Evolutionary conservation across 2,888 invertebrate genomes (phyloP).

Genomic region (Phasia obesa): DNA sequence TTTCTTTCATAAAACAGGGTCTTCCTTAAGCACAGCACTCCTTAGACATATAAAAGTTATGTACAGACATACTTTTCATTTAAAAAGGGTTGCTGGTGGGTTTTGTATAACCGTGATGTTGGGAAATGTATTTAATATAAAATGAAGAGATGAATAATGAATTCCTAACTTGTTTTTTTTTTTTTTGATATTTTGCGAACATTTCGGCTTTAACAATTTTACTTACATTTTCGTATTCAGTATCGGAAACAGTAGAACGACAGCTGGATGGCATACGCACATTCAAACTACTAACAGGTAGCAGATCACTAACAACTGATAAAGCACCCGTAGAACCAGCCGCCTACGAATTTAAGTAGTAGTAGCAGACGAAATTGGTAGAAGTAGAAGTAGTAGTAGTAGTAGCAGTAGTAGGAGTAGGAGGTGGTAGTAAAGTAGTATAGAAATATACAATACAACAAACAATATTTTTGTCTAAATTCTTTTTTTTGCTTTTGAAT

Average conservation of each 20-base stretch:
- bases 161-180: not conserved
- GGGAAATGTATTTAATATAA: conserved; percentile 3
- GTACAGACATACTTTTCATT: no score
- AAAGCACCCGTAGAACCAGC: conserved; percentile 86
- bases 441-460: conserved; percentile 69
- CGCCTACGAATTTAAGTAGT: conserved; percentile 82
- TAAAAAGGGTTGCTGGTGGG: not conserved
- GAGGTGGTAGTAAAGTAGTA: conserved; percentile 66
- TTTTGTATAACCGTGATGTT: not conserved
- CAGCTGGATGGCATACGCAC: conserved; percentile 87
- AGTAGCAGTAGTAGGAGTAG: conserved; percentile 71
- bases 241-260: conserved; percentile 96
- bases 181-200: not conserved
- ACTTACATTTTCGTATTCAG: conserved; percentile 95
- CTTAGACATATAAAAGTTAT: not conserved
- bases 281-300: conserved; percentile 86
- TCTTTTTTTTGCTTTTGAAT: conserved; percentile 25
- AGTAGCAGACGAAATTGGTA: no score
- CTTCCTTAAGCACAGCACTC: no score
- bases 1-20: no score
- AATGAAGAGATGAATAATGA: conserved; percentile 23
- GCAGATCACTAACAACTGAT: conserved; percentile 82
- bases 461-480: conserved; percentile 53
- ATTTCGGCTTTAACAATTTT: conserved; percentile 67
- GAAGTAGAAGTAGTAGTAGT: conserved; percentile 78